Evolutionary conservation across 2,113 vertebrate species (phyloP), one percentile per base, ranked within the genome.

Genomic region (Platichthys stellatus): DNA sequence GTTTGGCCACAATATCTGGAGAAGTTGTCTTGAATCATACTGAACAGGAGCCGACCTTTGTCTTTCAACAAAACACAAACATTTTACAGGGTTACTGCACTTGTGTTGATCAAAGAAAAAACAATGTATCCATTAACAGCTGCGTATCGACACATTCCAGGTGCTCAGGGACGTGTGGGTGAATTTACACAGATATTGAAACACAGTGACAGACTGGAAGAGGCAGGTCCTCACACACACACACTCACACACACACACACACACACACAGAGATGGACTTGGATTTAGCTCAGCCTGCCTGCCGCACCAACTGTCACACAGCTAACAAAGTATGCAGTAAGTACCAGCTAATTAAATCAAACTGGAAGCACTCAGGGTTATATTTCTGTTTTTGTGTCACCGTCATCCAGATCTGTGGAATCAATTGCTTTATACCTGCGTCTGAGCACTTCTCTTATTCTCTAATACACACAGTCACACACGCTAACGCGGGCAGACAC

Each of bases 331-430:
- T 92, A 93, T 90, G 86, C 85, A 86, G 78, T 89, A 92, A 93
- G 88, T 90, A 85, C 69, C 86, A 85, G 80, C 72, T 92, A 92
- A 94, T 93, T 91, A 88, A 89, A 91, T 93, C 80, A 91, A 83
- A 93, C 85, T 85, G 80, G 76, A 85, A 78, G 75, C 59, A 69
- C 76, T 85, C 65, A 28, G 81, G 83, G 63, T 88, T 86, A 74
- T 57, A 73, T 91, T 92, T 87, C 89, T 76, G 74, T 74, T 77
- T 88, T 85, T 72, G 71, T 80, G 78, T 80, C 80, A 63, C 63
- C 58, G 51, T 72, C 80, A 80, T 70, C 78, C 75, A 84, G 35
- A 21, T 20, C 60, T 56, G 78, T 54, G 71, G 85, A 88, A 78
- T 71, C 43, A 5, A 78, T 69, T 51, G 62, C 60, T 78, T 84